A percentile compares a stretch with the other conserved stretches of the same genome.
Evolutionary conservation across 2,797 vertebrate species (phyloP).

Genomic region (Scolopax rusticola): DNA sequence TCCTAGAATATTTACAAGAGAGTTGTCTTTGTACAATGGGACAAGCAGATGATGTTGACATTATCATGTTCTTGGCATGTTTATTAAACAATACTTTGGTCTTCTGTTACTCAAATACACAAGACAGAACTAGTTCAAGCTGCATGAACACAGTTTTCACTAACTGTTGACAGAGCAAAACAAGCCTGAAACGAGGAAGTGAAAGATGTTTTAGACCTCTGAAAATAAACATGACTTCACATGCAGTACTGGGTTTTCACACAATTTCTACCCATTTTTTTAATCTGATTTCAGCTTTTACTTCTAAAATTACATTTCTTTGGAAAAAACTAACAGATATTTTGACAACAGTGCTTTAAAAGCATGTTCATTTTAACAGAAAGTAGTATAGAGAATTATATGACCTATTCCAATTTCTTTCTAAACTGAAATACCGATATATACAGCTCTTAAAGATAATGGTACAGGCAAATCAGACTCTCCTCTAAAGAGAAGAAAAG

Average conservation of each 20-base stretch:
- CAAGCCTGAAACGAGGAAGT: neutral
- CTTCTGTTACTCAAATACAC: constrained; percentile 36
- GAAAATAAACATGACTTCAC: neutral
- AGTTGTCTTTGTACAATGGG: constrained; percentile 13
- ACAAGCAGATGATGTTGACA: constrained; percentile 13
- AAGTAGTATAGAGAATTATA: neutral
- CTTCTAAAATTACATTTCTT: neutral
- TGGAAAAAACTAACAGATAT: neutral
- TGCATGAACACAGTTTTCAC: constrained; percentile 19
- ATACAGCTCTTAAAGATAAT: neutral
- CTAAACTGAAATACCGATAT: neutral
- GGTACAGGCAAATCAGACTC: neutral
- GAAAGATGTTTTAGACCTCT: neutral
- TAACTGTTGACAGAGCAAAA: constrained; percentile 12
- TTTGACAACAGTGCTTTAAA: neutral
- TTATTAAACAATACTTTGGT: constrained; percentile 71
- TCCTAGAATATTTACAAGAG: constrained; percentile 5
- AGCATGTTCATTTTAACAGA: neutral
- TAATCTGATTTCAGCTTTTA: neutral
- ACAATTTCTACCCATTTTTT: neutral
- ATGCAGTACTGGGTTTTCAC: neutral
- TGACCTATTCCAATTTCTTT: neutral
- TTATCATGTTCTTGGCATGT: constrained; percentile 44
- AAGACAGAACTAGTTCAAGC: constrained; percentile 52
- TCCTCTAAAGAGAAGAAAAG: neutral